phyloP scores from a whole-genome alignment of 2,888 invertebrate species.

The Melieria picta region DNA sequence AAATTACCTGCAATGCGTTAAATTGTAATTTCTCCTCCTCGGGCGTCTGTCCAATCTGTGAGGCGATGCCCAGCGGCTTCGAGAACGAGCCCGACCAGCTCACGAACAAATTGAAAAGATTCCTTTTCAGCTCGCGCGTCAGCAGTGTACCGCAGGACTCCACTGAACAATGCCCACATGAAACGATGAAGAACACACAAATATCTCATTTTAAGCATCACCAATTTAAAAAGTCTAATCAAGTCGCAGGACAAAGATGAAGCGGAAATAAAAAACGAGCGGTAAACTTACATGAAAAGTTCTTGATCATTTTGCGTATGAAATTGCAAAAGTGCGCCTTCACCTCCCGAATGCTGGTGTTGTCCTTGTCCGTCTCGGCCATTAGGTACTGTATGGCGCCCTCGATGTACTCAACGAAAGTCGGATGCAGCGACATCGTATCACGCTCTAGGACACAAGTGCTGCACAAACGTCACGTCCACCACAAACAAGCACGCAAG shows the following conservation, averaged over 20 bases:
- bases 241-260: not conserved
- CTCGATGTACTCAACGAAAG: conserved; percentile 94
- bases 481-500: not conserved
- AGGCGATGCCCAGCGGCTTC: conserved; percentile 70
- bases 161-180: conserved; percentile 69
- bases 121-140: conserved; percentile 86
- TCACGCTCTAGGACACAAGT: conserved; percentile 85
- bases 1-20: conserved; percentile 70
- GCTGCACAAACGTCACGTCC: conserved; percentile 65
- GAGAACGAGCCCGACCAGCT: conserved; percentile 94
- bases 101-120: conserved; percentile 90
- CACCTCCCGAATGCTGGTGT: conserved; percentile 86
- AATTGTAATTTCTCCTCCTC: conserved; percentile 72
- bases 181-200: conserved; percentile 18
- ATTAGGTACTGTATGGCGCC: conserved; percentile 92
- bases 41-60: conserved; percentile 65
- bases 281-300: conserved; percentile 82
- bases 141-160: conserved; percentile 86
- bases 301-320: conserved; percentile 91
- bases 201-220: not conserved
- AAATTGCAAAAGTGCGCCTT: conserved; percentile 94
- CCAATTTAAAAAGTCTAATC: not conserved
- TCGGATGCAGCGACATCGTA: conserved; percentile 84
- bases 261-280: not conserved
- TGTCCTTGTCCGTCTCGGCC: conserved; percentile 93